A percentile compares a stretch with the other conserved stretches of the same genome.
phyloP scores from a whole-genome alignment of 2,113 vertebrate species.

The Axis porcinus region DNA sequence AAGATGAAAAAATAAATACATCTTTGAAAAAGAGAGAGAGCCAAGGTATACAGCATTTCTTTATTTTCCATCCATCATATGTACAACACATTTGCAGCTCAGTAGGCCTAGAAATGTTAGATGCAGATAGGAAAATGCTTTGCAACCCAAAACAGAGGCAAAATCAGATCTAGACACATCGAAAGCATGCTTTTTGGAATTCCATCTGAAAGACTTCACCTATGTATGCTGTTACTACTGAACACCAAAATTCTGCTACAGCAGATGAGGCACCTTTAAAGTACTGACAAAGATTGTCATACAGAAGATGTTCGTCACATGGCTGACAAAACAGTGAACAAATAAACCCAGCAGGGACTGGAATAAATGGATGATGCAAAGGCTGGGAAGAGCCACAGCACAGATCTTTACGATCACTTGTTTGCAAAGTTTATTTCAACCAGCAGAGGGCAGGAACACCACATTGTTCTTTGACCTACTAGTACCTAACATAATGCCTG shows the following conservation, averaged over 20 bases:
- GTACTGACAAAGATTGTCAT: not conserved
- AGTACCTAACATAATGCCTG: not conserved
- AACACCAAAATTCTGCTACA: not conserved
- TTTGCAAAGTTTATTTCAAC: slow-evolving; percentile 19
- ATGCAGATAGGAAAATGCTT: not conserved
- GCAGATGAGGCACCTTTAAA: not conserved
- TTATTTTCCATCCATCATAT: not conserved
- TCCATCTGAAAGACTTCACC: not conserved
- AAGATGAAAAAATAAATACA: not conserved
- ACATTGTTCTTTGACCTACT: not conserved
- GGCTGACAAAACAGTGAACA: not conserved
- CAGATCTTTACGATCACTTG: not conserved
- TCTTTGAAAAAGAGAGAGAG: not conserved
- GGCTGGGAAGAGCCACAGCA: not conserved
- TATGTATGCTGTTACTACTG: not conserved
- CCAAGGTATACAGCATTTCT: not conserved
- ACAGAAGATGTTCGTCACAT: not conserved
- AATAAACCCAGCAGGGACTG: not conserved
- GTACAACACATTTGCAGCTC: not conserved
- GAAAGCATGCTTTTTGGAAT: not conserved
- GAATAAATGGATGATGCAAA: not conserved
- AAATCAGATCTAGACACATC: not conserved
- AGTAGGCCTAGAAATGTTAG: not conserved
- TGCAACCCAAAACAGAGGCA: not conserved
- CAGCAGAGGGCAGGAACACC: slow-evolving; percentile 62